Conservation (phyloP, 2,113 vertebrate species). For the Rhinichthys klamathensis region DNA sequence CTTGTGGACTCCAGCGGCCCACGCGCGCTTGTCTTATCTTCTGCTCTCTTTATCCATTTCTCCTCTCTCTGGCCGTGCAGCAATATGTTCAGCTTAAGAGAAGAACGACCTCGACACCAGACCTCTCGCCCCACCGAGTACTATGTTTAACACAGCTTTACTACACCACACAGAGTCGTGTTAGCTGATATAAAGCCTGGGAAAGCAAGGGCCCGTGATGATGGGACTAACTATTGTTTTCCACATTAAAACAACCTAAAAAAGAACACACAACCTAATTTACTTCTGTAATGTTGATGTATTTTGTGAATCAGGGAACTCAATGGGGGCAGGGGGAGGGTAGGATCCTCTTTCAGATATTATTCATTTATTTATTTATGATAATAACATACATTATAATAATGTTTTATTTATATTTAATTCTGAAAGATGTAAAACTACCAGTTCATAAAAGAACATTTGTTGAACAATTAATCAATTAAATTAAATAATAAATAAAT, state of each 20-base stretch:
- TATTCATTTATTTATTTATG: no score
- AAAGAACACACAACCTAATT: constrained; percentile 45
- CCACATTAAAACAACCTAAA: neutral
- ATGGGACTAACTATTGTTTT: neutral
- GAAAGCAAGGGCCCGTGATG: neutral
- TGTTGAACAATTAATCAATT: no score
- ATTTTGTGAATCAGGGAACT: neutral
- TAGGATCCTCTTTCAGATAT: no score
- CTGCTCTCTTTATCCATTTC: constrained; percentile 24
- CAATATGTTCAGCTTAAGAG: neutral
- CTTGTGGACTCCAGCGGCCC: constrained; percentile 18
- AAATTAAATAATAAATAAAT: no score
- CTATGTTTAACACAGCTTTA: constrained; percentile 1
- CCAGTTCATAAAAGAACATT: no score
- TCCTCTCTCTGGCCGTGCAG: constrained; percentile 1
- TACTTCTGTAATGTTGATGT: neutral
- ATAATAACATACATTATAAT: no score
- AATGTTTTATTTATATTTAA: no score
- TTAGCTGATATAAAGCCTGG: neutral
- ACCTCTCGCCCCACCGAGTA: neutral
- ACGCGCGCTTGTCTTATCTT: constrained; percentile 9
- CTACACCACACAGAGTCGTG: neutral
- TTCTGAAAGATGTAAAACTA: no score
- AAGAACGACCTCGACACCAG: neutral
- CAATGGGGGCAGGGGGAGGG: neutral